Conservation (phyloP, 2,888 invertebrate species). For the Pachymerium ferrugineum region DNA sequence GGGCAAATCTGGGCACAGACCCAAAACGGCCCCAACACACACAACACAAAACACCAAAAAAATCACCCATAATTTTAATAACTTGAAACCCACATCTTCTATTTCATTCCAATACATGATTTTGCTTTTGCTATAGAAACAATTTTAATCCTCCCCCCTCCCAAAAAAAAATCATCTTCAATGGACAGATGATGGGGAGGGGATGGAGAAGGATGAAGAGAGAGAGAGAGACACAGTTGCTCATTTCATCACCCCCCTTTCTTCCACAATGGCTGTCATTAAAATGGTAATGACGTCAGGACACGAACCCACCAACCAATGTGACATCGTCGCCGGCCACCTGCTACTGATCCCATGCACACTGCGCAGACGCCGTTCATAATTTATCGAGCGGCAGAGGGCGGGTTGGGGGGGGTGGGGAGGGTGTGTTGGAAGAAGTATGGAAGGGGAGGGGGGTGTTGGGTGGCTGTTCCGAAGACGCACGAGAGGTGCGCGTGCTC, state of each 20-base stretch:
- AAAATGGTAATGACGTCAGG: constrained; percentile 13
- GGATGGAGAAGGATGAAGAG: neutral
- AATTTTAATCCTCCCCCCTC: too few relatives aligned
- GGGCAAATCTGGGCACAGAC: neutral
- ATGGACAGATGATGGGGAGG: neutral
- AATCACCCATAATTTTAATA: neutral
- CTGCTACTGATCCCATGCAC: constrained; percentile 8
- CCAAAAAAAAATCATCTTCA: too few relatives aligned
- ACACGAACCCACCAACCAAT: constrained; percentile 13
- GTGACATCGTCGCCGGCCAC: constrained; percentile 13
- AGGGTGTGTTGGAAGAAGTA: neutral
- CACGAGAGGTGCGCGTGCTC: neutral
- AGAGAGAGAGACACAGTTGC: neutral
- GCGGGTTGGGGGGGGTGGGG: neutral
- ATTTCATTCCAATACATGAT: too few relatives aligned
- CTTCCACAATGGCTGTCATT: constrained; percentile 8
- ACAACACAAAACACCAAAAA: neutral
- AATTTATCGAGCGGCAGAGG: constrained; percentile 6
- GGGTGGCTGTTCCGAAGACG: too few relatives aligned
- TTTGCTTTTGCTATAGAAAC: too few relatives aligned
- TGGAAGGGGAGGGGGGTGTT: neutral
- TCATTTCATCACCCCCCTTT: neutral
- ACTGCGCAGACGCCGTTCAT: neutral
- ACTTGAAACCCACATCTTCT: neutral
- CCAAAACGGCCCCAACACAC: constrained; percentile 1